Base-by-base conservation (phyloP, 2,113 vertebrate genomes). In the Misgurnus mizolepis region DNA sequence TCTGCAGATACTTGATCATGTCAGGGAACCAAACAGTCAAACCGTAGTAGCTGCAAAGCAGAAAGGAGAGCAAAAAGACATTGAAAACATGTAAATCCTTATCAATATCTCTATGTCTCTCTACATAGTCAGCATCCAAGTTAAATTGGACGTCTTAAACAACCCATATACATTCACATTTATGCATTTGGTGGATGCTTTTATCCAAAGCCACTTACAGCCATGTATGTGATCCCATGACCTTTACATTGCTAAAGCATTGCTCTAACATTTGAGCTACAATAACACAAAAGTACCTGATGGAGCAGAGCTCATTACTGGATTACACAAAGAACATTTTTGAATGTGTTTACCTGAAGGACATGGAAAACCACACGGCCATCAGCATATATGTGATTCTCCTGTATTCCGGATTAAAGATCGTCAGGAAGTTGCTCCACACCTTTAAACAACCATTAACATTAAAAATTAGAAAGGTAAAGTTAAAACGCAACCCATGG, bases 291-390 rank as follows among this genome's bases (percentile, higher is more conserved):
- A 34, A 34, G 27, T 34, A 34, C 27, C 27, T 34, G 0, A 34
- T 34, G 3, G 3, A 34, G 27, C 27, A 34, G 27, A 34, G 27
- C 3, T 34, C 27, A 50, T 12, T 50, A 12, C 10, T 50, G 4
- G 12, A 12, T 50, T 12, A 50, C 12, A 4, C 10, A 10, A 12
- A 17, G 15, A 6, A 5, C 6, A 15, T 17, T n/a, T n/a, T 6
- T 15, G 14, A 17, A 0, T 5, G 15, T 18, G 61, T 86, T 84
- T 83, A 98, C 97, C 97, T 98, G 93, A 98, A 99, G 22, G 96
- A 97, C 96, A 99, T 98, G 77, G 96, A 97, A 92, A 99, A 98
- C 97, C 97, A 98, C 14, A 99, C 96, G 0, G 96, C 97, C 96
- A 98, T 98, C 96, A 98, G 95, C 95, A 98, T 96, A 72, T 96